Base-by-base conservation (phyloP, 2,113 vertebrate genomes). In the Morphnarchus princeps region DNA sequence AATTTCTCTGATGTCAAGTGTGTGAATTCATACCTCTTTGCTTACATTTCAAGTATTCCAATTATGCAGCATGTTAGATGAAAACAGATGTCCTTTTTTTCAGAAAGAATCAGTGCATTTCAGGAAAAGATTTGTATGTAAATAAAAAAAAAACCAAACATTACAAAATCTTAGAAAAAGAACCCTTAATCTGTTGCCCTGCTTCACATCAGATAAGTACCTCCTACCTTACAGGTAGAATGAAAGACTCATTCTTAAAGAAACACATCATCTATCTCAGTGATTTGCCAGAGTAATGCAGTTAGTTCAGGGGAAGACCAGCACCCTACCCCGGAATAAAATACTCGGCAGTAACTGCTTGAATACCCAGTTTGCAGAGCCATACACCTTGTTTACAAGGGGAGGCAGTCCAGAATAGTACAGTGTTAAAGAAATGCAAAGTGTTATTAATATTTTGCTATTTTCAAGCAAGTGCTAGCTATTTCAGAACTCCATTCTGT, bases 321-420 rank as follows among this genome's bases (percentile, higher is more conserved):
- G 3, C n/a, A 55, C 12, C 6, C 7, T 76, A 11, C 6, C 22
- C 5, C 13, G 25, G 47, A 54, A 52, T 21, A 8, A 40, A 31
- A 22, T 15, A 18, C 29, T 32, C 17, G 24, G 29, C 52, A 43
- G 72, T 26, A 38, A 7, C 50, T 18, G 31, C 17, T 16, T 0
- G 1, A 21, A 10, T 11, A 28, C 20, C 25, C 17, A 5, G 26
- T 21, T 9, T 42, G 34, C 1, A 1, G 66, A 38, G 65, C 36
- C 36, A 6, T 11, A 4, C 15, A 5, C 55, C 74, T 50, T 1
- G 0, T 25, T 32, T 42, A 18, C n/a, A 1, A 1, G 10, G 67
- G 31, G 54, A 49, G 20, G 38, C 25, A 31, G 11, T 21, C 25
- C 21, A 28, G 62, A n/a, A 19, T 3, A 52, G 28, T 5, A 20